phyloP scores from a whole-genome alignment of 1,140 invertebrate species.

The Pteromalus puparum region DNA sequence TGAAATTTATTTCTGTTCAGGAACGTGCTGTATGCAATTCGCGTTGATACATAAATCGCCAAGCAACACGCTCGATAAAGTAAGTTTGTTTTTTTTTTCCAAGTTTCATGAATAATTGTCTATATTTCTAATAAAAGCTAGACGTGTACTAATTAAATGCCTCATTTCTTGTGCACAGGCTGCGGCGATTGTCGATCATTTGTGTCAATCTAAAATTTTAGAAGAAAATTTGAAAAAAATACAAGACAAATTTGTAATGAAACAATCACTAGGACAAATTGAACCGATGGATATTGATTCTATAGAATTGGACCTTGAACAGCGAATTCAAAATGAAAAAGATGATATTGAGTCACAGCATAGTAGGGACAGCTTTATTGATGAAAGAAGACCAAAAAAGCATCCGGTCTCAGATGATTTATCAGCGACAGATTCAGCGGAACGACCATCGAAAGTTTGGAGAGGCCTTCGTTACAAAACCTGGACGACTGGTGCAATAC shows the following conservation, averaged over 20 bases:
- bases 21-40: slow-evolving; percentile 89
- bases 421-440: slow-evolving; percentile 65
- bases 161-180: slow-evolving; percentile 67
- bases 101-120: neutral
- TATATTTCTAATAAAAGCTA: slow-evolving; percentile 19
- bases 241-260: slow-evolving; percentile 63
- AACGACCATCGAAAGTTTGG: slow-evolving; percentile 81
- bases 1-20: slow-evolving; percentile 89
- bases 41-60: slow-evolving; percentile 80
- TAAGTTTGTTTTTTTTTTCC: slow-evolving; percentile 53
- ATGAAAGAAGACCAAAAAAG: slow-evolving; percentile 75
- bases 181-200: slow-evolving; percentile 80
- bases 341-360: slow-evolving; percentile 75
- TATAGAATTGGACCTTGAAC: slow-evolving; percentile 60
- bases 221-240: slow-evolving; percentile 69
- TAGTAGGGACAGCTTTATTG: slow-evolving; percentile 66
- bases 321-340: slow-evolving; percentile 71
- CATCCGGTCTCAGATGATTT: slow-evolving; percentile 66
- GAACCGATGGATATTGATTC: slow-evolving; percentile 58
- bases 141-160: slow-evolving; percentile 17
- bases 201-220: slow-evolving; percentile 73
- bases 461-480: slow-evolving; percentile 84
- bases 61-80: slow-evolving; percentile 75
- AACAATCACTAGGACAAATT: slow-evolving; percentile 56
- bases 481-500: slow-evolving; percentile 81